Evolutionary conservation across 2,113 vertebrate species (phyloP).

Genomic region (Hydropotes inermis): DNA sequence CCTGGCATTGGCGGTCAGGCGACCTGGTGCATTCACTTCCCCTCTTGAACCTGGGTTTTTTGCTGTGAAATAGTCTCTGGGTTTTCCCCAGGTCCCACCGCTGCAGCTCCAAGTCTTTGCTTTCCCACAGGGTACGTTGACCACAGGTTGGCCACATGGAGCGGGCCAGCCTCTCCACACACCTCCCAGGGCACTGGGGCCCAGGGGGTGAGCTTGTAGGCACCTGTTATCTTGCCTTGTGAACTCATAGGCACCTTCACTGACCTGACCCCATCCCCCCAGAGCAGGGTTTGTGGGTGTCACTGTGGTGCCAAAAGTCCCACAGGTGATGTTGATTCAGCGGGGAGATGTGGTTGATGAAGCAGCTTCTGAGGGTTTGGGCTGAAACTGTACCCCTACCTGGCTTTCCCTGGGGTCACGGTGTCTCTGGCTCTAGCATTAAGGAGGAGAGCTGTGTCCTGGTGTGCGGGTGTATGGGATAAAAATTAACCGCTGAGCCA

Average conservation of each 20-base stretch:
- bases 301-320: neutral
- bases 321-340: neutral
- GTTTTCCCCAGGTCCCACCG: neutral
- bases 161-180: too few relatives aligned
- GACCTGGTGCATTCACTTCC: neutral
- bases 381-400: neutral
- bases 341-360: neutral
- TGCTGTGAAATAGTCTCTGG: neutral
- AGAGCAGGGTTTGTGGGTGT: neutral
- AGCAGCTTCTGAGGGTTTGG: neutral
- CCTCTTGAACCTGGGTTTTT: neutral
- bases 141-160: neutral
- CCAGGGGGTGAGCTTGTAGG: too few relatives aligned
- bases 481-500: neutral
- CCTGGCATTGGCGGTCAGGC: rapidly evolving
- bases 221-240: neutral
- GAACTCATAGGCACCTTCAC: neutral
- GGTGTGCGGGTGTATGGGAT: neutral
- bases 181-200: rapidly evolving
- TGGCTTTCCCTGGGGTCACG: neutral
- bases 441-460: neutral
- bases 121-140: rapidly evolving
- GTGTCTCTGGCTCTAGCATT: neutral
- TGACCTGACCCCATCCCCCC: neutral
- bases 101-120: neutral